Percentiles rank a stretch among this genome's conserved stretches.
Evolutionary conservation across 2,888 invertebrate species (phyloP).

Genomic region (Lypha dubia): DNA sequence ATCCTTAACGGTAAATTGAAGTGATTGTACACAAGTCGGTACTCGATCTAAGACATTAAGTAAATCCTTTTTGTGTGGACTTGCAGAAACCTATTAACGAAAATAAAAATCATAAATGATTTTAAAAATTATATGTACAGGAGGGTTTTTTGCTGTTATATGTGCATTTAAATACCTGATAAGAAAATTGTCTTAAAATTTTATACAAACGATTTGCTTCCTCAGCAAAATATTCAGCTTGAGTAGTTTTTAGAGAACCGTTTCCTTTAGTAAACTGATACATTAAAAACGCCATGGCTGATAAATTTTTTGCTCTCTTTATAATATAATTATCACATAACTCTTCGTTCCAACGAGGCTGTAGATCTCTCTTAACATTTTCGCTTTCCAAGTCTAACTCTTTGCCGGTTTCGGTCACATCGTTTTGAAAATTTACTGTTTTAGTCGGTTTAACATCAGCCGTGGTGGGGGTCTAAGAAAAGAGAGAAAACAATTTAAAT

Average conservation of each 20-base stretch:
- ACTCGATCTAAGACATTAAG: slow-evolving; percentile 96
- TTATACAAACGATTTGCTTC: slow-evolving; percentile 99
- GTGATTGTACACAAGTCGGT: slow-evolving; percentile 97
- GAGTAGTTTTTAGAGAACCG: slow-evolving; percentile 97
- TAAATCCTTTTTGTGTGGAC: slow-evolving; percentile 97
- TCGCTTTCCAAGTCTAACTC: slow-evolving; percentile 68
- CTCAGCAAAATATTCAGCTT: slow-evolving; percentile 99
- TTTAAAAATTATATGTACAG: not conserved
- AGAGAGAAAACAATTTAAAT: too few species aligned
- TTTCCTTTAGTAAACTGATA: slow-evolving; percentile 99
- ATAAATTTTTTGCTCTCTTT: slow-evolving; percentile 98
- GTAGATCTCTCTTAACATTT: slow-evolving; percentile 63
- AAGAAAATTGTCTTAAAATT: slow-evolving; percentile 98
- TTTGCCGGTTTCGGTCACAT: slow-evolving; percentile 57
- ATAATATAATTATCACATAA: slow-evolving; percentile 90
- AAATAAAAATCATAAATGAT: not conserved
- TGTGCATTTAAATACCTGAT: slow-evolving; percentile 88
- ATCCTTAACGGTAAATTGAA: slow-evolving; percentile 99
- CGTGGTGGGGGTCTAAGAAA: slow-evolving; percentile 24
- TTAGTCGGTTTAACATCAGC: slow-evolving; percentile 58
- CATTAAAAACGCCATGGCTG: slow-evolving; percentile 99
- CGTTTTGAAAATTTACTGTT: slow-evolving; percentile 68
- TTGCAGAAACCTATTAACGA: slow-evolving; percentile 96
- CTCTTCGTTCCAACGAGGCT: slow-evolving; percentile 89
- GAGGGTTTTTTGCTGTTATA: too few species aligned